These are phyloP conservation scores for Tethea ocularis DNA, from an alignment of 2,888 invertebrate species.

Conservation along the genomic window DNA sequence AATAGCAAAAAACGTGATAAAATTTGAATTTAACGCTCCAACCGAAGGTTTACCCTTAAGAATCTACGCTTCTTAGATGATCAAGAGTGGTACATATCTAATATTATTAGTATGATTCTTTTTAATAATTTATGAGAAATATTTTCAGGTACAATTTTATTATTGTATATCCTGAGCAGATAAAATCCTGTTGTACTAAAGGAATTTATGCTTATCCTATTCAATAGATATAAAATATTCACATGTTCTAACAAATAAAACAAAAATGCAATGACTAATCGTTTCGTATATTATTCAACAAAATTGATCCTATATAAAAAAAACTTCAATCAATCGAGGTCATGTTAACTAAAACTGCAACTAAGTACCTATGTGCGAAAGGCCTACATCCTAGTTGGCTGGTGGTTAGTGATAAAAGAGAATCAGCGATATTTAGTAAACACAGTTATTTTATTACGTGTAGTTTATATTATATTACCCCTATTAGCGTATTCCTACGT, in stretches of 20 bases:
- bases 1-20: too few species aligned
- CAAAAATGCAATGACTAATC: not conserved
- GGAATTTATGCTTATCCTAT: not conserved
- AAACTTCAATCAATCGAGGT: not conserved
- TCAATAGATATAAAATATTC: too few species aligned
- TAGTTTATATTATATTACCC: too few species aligned
- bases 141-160: too few species aligned
- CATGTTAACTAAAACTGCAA: not conserved
- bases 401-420: not conserved
- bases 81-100: too few species aligned
- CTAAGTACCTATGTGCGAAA: not conserved
- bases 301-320: not conserved
- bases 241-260: not conserved
- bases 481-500: not conserved
- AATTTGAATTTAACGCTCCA: too few species aligned
- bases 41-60: too few species aligned
- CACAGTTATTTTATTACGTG: not conserved
- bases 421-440: not conserved
- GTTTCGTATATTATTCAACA: not conserved
- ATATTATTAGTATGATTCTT: too few species aligned
- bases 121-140: too few species aligned
- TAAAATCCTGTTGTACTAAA: not conserved
- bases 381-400: not conserved
- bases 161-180: too few species aligned
- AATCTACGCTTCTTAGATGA: too few species aligned